phyloP scores from a whole-genome alignment of 1,140 invertebrate species.

The Temnothorax longispinosus region DNA sequence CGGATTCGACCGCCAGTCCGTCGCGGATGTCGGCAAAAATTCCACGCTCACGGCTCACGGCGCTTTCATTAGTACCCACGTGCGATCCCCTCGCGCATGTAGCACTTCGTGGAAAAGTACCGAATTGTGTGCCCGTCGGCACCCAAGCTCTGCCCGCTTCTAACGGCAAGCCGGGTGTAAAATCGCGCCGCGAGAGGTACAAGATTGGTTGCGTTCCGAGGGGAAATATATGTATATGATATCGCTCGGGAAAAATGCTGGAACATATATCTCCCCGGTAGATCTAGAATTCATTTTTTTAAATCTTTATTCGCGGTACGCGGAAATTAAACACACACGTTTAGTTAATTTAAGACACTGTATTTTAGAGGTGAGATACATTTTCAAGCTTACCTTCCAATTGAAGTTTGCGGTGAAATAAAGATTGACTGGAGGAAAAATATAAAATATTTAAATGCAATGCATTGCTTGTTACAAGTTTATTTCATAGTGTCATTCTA shows the following conservation, averaged over 20 bases:
- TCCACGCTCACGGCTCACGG: not conserved
- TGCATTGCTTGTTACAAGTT: not conserved
- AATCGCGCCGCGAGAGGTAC: constrained; percentile 2
- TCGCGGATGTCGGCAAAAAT: constrained; percentile 34
- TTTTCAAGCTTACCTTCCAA: not conserved
- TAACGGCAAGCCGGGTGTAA: constrained; percentile 1
- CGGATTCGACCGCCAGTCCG: not conserved
- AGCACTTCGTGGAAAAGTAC: constrained; percentile 42
- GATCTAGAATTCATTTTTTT: not conserved
- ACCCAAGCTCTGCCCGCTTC: not conserved
- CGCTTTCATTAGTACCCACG: constrained; percentile 36
- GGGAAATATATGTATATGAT: not conserved
- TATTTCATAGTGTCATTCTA: not conserved
- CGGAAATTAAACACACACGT: not conserved
- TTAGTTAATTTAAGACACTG: not conserved
- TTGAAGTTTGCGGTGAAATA: not conserved
- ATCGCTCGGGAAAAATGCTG: not conserved
- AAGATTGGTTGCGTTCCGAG: not conserved
- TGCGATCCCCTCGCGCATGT: not conserved
- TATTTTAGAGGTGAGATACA: not conserved
- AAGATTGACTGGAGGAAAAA: not conserved
- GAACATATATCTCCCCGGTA: not conserved
- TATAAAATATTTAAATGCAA: not conserved
- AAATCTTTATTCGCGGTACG: not conserved
- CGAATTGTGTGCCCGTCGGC: not conserved